These are phyloP conservation scores for Mesocricetus auratus DNA, from an alignment of 2,113 vertebrate genomes.

Conservation along the genomic window DNA sequence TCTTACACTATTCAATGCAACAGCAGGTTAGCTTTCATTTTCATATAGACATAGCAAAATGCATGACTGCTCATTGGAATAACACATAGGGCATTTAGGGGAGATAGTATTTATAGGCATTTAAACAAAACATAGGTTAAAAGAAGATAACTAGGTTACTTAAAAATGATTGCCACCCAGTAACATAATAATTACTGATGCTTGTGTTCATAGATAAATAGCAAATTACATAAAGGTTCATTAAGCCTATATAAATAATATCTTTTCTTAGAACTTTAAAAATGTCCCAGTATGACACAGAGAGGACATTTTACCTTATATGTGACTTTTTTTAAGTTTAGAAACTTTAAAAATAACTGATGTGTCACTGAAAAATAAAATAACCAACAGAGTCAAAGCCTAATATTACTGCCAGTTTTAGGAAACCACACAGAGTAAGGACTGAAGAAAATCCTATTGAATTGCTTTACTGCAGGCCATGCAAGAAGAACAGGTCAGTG, in stretches of 20 bases:
- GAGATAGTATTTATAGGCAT: neutral
- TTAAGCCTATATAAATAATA: neutral
- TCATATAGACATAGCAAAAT: too few species aligned
- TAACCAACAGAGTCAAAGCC: neutral
- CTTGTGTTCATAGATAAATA: slow-evolving; percentile 22
- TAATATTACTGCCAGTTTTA: neutral
- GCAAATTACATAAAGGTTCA: neutral
- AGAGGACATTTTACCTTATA: neutral
- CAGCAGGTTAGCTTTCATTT: too few species aligned
- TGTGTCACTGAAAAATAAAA: neutral
- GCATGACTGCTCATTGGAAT: neutral
- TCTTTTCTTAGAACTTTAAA: neutral
- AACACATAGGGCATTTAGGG: slow-evolving; percentile 4
- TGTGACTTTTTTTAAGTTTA: slow-evolving; percentile 16
- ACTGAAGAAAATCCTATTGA: neutral
- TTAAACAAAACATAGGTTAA: neutral
- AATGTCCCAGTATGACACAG: neutral
- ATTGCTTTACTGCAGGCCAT: neutral
- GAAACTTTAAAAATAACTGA: slow-evolving; percentile 19
- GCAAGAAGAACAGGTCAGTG: neutral
- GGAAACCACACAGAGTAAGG: neutral
- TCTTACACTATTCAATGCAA: too few species aligned
- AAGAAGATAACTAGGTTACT: neutral
- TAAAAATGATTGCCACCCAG: neutral
- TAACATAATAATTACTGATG: neutral